Base-by-base conservation (phyloP, 2,113 vertebrate species). In the Leucopsar rothschildi region DNA sequence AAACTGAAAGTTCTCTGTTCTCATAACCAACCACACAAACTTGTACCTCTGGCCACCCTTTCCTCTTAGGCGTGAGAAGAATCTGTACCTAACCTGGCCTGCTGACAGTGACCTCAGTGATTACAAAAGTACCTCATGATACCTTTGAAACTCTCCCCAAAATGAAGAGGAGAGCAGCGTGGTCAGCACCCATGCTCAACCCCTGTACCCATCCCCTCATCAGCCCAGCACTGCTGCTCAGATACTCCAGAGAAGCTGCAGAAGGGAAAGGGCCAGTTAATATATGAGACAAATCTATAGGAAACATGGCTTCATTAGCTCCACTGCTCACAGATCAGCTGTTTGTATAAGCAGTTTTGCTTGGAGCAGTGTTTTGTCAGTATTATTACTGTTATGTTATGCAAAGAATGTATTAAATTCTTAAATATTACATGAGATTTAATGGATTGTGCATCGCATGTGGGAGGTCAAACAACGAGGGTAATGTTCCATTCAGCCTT, bases 381-480 rank as follows among this genome's bases (percentile, higher is more conserved):
- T 90, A 70, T 72, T 79, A 59, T 59, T 79, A 60, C 35, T 87
- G 73, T 84, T 86, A 40, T 23, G 31, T 78, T 92, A 93, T 84
- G 81, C 89, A 89, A 96, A 93, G 92, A 89, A 88, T 86, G 78
- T 84, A 93, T 93, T 95, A 91, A 81, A 89, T 78, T 93, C 82
- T 92, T 95, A 84, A 96, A 95, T 91, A 95, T 86, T 93, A 66
- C 83, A 91, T 84, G 92, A 95, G 86, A 87, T 71, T 84, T 94
- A 92, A 92, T 86, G 89, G 83, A 52, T 86, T 92, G 81, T 71
- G 47, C 45, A 89, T 91, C 0, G 10, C 47, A 53, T 28, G 83
- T 40, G 66, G 83, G 81, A 95, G 73, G 93, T 93, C 94, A 95
- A 56, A 91, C 73, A 89, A 93, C 72, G 61, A 75, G 69, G 86